Conservation (phyloP, 2,113 vertebrate species). For the Ciconia stormi region DNA sequence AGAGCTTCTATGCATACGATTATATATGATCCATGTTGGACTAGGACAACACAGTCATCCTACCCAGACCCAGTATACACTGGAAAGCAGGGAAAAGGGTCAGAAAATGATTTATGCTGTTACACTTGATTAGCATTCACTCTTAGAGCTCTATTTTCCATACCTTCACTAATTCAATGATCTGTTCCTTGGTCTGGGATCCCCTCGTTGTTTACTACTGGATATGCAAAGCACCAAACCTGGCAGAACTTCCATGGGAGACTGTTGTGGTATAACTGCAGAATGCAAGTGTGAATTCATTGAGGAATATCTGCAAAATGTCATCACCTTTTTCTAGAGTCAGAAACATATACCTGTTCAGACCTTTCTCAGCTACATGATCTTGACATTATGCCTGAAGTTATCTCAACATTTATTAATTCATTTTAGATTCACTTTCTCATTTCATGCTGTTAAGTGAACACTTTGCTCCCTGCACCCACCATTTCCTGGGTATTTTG, state of each 20-base stretch:
- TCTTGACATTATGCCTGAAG: background rate
- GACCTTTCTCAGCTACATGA: background rate
- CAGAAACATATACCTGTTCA: background rate
- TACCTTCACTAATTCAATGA: background rate
- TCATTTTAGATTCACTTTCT: background rate
- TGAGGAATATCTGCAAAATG: background rate
- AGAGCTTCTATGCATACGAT: background rate
- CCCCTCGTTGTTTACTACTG: background rate
- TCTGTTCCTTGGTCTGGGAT: background rate
- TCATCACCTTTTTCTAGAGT: background rate
- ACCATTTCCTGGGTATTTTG: background rate
- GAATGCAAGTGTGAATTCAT: background rate
- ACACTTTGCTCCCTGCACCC: background rate
- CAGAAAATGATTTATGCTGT: background rate
- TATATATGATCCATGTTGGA: background rate
- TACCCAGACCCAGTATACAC: background rate
- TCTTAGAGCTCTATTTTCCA: background rate
- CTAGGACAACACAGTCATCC: background rate
- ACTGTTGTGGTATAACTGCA: background rate
- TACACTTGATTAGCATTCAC: background rate
- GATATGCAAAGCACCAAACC: background rate
- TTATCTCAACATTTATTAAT: background rate
- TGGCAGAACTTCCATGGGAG: background rate
- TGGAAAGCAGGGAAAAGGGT: background rate
- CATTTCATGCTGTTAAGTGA: background rate